Evolutionary conservation across 2,888 invertebrate species (phyloP).

Genomic region (Drosophila heteroneura): DNA sequence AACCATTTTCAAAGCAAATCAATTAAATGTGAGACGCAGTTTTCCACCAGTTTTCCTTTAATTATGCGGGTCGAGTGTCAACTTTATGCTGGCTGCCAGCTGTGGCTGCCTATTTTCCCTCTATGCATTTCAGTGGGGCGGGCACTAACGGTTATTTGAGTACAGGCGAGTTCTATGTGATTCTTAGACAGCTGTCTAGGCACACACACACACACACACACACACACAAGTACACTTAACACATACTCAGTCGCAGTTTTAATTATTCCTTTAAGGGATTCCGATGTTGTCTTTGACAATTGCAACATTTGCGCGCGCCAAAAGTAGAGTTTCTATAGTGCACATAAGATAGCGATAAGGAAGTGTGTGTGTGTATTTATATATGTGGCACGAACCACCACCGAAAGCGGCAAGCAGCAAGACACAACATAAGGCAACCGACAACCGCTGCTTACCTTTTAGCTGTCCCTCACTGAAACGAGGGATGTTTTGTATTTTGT

Average conservation of each 20-base stretch:
- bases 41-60: constrained; percentile 56
- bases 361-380: constrained; percentile 9
- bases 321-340: constrained; percentile 61
- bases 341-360: constrained; percentile 48
- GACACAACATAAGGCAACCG: constrained; percentile 15
- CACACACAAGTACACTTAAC: constrained; percentile 9
- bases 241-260: neutral
- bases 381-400: constrained; percentile 71
- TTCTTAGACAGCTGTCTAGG: constrained; percentile 45
- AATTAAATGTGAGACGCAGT: constrained; percentile 41
- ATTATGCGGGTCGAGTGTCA: constrained; percentile 70
- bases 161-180: constrained; percentile 25
- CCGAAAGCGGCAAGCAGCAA: constrained; percentile 43
- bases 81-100: constrained; percentile 76
- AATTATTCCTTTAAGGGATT: constrained; percentile 54
- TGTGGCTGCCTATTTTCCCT: constrained; percentile 30
- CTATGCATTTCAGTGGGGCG: constrained; percentile 13
- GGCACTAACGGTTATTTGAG: constrained; percentile 52
- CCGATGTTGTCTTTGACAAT: constrained; percentile 68
- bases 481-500: constrained; percentile 41
- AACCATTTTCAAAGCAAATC: constrained; percentile 33
- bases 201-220: constrained; percentile 16
- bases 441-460: constrained; percentile 12
- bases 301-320: constrained; percentile 80
- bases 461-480: neutral